Conservation (phyloP, 2,113 vertebrate genomes). For the Pycnonotus jocosus region DNA sequence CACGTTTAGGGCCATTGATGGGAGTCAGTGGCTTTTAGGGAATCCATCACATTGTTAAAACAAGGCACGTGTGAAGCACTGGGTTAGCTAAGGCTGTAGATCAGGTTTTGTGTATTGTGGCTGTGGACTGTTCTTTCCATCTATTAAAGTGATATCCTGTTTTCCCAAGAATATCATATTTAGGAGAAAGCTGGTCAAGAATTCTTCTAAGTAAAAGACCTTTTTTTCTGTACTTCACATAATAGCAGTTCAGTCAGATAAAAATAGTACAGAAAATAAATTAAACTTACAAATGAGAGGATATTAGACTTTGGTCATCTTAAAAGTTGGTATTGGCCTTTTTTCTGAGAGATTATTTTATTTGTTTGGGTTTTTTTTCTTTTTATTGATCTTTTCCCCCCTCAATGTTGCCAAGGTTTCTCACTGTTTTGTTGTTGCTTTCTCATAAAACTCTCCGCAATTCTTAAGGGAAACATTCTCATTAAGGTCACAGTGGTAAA, state of each 20-base stretch:
- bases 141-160: conserved; percentile 60
- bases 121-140: conserved; percentile 41
- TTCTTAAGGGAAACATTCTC: conserved; percentile 26
- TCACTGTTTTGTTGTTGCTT: conserved; percentile 19
- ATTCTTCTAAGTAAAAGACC: conserved; percentile 25
- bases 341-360: neutral
- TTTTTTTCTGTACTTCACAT: conserved; percentile 23
- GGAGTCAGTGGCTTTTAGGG: neutral
- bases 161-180: conserved; percentile 62
- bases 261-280: conserved; percentile 61
- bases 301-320: conserved; percentile 41
- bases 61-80: neutral
- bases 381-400: neutral
- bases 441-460: neutral
- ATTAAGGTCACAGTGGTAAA: conserved; percentile 16
- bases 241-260: conserved; percentile 36
- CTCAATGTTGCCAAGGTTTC: neutral
- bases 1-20: neutral
- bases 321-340: conserved; percentile 47
- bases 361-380: neutral
- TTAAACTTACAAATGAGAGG: conserved; percentile 59
- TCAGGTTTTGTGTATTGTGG: conserved; percentile 52
- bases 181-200: conserved; percentile 34
- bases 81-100: conserved; percentile 22
- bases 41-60: neutral